A percentile compares a stretch with the other conserved stretches of the same genome.
These are phyloP conservation scores for human (Homo sapiens) DNA, from an alignment of 2,113 vertebrate genomes.

Conservation along the genomic window DNA sequence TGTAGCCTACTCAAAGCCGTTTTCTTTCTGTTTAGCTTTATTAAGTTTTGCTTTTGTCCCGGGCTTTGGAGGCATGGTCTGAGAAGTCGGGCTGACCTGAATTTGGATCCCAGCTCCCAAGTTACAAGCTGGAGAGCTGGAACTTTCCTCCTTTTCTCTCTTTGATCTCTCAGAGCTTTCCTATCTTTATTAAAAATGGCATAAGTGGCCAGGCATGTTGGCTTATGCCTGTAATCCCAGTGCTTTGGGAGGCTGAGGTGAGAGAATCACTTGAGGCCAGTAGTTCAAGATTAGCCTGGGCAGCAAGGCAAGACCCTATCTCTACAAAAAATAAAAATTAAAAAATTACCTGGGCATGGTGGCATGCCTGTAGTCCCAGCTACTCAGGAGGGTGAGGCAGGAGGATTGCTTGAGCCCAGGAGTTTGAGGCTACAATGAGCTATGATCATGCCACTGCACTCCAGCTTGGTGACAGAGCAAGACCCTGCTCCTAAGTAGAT, in stretches of 20 bases:
- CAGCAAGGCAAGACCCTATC: neutral
- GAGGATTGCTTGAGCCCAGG: neutral
- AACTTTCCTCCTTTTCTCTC: neutral
- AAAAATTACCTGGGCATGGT: neutral
- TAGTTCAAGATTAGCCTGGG: neutral
- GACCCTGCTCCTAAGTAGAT: too few relatives aligned
- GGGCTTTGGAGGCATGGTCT: neutral
- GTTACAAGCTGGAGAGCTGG: neutral
- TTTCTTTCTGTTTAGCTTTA: neutral
- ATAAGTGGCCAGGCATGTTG: neutral
- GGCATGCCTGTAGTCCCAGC: neutral
- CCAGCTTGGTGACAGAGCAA: neutral
- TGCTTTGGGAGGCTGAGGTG: neutral
- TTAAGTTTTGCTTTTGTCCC: conserved; percentile 12
- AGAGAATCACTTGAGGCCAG: neutral
- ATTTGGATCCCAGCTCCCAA: neutral
- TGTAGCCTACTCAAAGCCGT: neutral
- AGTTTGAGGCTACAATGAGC: neutral
- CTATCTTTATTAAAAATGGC: conserved; percentile 26
- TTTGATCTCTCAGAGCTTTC: conserved; percentile 2
- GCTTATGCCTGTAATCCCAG: neutral
- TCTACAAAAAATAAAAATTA: neutral
- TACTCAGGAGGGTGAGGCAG: neutral
- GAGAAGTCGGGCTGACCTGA: neutral
- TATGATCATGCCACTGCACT: neutral